Conservation (phyloP, 2,888 invertebrate species). For the Mythimna vitellina region DNA sequence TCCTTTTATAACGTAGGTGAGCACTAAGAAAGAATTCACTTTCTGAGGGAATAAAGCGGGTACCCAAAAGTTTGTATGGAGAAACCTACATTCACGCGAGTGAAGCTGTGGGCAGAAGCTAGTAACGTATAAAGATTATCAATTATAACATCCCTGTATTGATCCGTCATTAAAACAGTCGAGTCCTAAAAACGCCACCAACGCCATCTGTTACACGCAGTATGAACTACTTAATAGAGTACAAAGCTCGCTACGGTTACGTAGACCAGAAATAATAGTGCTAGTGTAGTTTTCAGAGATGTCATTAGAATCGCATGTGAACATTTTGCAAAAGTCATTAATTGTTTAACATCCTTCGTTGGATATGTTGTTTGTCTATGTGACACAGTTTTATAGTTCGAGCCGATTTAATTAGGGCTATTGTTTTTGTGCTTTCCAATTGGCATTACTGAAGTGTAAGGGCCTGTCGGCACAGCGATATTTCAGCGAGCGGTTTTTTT, state of each 20-base stretch:
- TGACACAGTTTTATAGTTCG: background rate
- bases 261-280: background rate
- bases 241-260: background rate
- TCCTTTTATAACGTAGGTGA: too few relatives aligned
- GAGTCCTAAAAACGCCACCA: background rate
- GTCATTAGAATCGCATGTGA: background rate
- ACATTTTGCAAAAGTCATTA: background rate
- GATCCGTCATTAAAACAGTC: too few relatives aligned
- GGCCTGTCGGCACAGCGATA: too few relatives aligned
- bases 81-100: too few relatives aligned
- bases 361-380: background rate
- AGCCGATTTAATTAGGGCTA: background rate
- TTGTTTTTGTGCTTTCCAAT: background rate
- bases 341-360: background rate
- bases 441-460: background rate
- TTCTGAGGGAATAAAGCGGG: too few relatives aligned
- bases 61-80: too few relatives aligned
- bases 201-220: conserved; percentile 32
- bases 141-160: background rate
- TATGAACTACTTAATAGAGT: conserved; percentile 8
- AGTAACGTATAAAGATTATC: too few relatives aligned
- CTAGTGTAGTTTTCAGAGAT: background rate
- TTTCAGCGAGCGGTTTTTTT: too few relatives aligned
- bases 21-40: too few relatives aligned
- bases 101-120: too few relatives aligned